Base-by-base conservation (phyloP, 2,113 vertebrate genomes). In the Mustela nigripes region DNA sequence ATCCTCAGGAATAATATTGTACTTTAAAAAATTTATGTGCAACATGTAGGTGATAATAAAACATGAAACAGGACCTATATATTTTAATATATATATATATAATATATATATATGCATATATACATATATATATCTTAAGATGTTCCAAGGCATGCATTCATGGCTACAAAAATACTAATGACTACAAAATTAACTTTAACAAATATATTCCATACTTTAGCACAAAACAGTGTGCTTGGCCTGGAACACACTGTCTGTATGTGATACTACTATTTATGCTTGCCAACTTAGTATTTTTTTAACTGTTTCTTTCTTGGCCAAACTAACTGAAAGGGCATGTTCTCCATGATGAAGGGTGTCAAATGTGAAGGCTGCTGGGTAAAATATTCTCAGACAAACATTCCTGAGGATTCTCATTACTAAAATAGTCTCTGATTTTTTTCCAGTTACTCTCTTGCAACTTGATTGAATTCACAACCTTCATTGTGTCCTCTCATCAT, bases 291-390 rank as follows among this genome's bases (percentile, higher is more conserved):
- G 87, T 81, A 48, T 97, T 93, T 94, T 42, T 53, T 76, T 65
- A 94, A 85, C 81, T 94, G n/a, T 67, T 76, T 97, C 58, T 79
- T 85, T 96, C 58, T 86, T 98, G 93, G 84, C 83, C 95, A 95
- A 26, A 94, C 82, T 36, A 78, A 80, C 48, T 28, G 53, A 63
- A 65, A 36, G 95, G 91, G 86, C 78, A 95, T 28, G 60, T 31
- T 91, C 31, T 92, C 89, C 78, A 95, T 91, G 71, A 76, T 48
- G 31, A 89, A 94, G 79, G 69, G 73, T 93, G 42, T 89, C 89
- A 84, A 42, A 69, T n/a, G 21, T 82, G 65, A 96, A 97, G 19
- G 5, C 48, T 97, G 42, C 26, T 90, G 74, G 96, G 45, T 78
- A 15, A 48, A 93, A 93, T 16, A 28, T 7, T 58, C 14, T 95